Percentiles rank a stretch among this genome's conserved stretches.
Evolutionary conservation across 1,140 invertebrate species (phyloP).

Genomic region (Ridgeia piscesae): DNA sequence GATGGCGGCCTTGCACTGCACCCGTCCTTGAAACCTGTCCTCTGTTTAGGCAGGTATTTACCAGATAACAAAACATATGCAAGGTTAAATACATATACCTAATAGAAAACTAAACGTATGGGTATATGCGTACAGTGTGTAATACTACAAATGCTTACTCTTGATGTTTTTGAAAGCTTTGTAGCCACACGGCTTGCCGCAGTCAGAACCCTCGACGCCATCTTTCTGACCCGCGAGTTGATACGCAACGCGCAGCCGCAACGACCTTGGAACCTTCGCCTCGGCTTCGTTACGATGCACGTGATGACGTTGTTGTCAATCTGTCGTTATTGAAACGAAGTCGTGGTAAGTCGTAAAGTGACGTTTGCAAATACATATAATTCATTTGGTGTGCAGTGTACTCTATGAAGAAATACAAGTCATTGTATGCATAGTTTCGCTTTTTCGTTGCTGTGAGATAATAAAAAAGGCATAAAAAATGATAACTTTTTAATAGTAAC

Average conservation of each 20-base stretch:
- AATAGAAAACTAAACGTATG: background rate
- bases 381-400: background rate
- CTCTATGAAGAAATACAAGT: background rate
- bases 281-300: background rate
- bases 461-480: too few species aligned
- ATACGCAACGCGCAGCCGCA: background rate
- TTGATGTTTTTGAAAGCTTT: background rate
- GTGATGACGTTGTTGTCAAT: background rate
- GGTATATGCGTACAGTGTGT: background rate
- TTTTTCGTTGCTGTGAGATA: too few species aligned
- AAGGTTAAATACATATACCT: background rate
- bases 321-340: background rate
- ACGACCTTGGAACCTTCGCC: background rate
- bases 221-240: background rate
- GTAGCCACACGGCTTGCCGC: background rate
- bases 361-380: background rate
- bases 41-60: background rate
- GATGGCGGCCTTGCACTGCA: background rate
- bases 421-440: too few species aligned
- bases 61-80: background rate
- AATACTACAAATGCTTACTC: background rate
- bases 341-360: background rate
- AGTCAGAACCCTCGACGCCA: conserved; percentile 3
- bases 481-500: too few species aligned
- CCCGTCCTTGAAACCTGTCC: background rate